Evolutionary conservation across 2,888 invertebrate species (phyloP).

Genomic region (Thecocarcelia acutangulata): DNA sequence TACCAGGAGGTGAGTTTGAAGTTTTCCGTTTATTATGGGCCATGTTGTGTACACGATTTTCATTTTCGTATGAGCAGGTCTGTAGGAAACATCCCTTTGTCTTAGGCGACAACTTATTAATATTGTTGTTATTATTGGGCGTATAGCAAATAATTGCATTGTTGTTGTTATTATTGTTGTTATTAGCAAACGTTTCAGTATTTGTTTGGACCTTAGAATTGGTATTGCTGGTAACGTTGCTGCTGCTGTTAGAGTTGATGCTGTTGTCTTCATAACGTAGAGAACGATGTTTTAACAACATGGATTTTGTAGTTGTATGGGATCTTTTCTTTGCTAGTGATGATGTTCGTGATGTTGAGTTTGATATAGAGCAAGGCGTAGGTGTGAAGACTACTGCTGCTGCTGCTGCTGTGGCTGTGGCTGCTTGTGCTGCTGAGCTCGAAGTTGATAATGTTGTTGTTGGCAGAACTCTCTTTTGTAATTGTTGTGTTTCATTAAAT

Average conservation of each 20-base stretch:
- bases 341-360: slow-evolving; percentile 4
- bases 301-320: slow-evolving; percentile 49
- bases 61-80: slow-evolving; percentile 55
- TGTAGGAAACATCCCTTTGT: slow-evolving; percentile 55
- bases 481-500: slow-evolving; percentile 51
- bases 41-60: slow-evolving; percentile 43
- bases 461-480: slow-evolving; percentile 38
- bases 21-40: slow-evolving; percentile 45
- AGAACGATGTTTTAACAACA: slow-evolving; percentile 59
- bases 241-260: slow-evolving; percentile 18
- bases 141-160: slow-evolving; percentile 50
- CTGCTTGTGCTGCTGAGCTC: slow-evolving; percentile 50
- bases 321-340: slow-evolving; percentile 10
- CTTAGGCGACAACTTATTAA: slow-evolving; percentile 41
- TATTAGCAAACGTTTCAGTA: slow-evolving; percentile 28
- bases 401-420: no score
- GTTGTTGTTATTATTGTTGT: slow-evolving; percentile 57
- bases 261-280: slow-evolving; percentile 52
- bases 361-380: slow-evolving; percentile 7
- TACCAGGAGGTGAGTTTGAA: slow-evolving; percentile 62
- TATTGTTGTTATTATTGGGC: slow-evolving; percentile 30
- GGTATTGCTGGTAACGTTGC: slow-evolving; percentile 35
- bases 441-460: slow-evolving; percentile 21
- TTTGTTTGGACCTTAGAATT: slow-evolving; percentile 36
- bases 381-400: background rate